These are phyloP conservation scores for Pocillopora grandis DNA, from an alignment of 92 coral and sea anemone species.

Conservation along the genomic window DNA sequence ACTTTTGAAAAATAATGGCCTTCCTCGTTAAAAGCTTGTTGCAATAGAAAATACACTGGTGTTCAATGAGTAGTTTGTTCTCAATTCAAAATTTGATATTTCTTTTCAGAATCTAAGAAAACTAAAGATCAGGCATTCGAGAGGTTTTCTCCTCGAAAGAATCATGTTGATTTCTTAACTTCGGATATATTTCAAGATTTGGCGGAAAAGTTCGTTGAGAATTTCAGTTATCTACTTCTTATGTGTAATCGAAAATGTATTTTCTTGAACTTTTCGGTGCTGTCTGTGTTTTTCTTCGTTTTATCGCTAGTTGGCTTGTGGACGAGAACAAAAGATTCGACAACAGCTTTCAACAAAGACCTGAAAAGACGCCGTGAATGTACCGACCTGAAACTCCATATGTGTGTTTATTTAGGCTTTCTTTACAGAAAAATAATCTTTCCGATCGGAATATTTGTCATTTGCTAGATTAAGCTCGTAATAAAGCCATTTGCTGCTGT, in stretches of 20 bases:
- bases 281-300: background rate
- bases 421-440: constrained; percentile 35
- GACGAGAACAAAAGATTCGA: constrained; percentile 5
- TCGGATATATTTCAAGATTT: no score
- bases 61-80: background rate
- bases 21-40: constrained; percentile 7
- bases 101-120: background rate
- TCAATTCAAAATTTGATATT: background rate
- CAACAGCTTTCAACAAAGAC: constrained; percentile 24
- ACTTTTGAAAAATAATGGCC: background rate
- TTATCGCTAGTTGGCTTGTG: background rate
- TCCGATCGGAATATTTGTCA: constrained; percentile 21
- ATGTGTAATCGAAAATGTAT: background rate
- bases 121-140: background rate
- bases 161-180: background rate
- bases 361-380: constrained; percentile 34
- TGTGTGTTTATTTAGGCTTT: constrained; percentile 26
- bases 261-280: background rate
- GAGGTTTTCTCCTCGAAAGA: background rate
- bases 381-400: constrained; percentile 1
- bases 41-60: background rate
- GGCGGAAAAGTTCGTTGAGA: background rate
- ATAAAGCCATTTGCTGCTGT: constrained; percentile 13
- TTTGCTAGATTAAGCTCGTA: background rate
- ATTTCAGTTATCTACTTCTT: background rate